Evolutionary conservation across 2,888 invertebrate genomes (phyloP), one percentile per base, ranked within the genome.

Genomic region (Nebria brevicollis): DNA sequence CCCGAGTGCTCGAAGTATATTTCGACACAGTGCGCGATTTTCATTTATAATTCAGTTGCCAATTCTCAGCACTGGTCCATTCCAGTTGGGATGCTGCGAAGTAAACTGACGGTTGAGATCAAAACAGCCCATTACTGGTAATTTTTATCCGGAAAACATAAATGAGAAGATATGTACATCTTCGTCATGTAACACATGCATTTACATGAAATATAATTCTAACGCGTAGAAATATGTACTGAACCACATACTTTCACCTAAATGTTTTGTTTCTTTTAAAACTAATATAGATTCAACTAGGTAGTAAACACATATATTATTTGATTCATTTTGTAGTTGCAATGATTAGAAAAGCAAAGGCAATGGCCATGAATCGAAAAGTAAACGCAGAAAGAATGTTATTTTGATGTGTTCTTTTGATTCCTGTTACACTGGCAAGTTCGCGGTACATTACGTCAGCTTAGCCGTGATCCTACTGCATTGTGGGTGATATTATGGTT

Each of bases 361-460:
- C 25, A 66, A 66, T 8, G 7, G 8, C 66, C 25, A 25, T 66
- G 15, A n/a, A n/a, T 8, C 25, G 66, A 20, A 66, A 66, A 20
- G 66, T 66, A 66, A 66, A 66, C 10, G 66, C 34, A 34, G 34
- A 34, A 34, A 34, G 34, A 34, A 34, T 34, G 34, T 66, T 13
- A 66, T 66, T 15, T 11, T 66, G 66, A n/a, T 66, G 4, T 66
- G 66, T 66, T 76, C 41, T 66, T 76, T 4, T 34, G 1, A 8
- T 13, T 77, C 20, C 70, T 77, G 64, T 34, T 77, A 8, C 25
- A 11, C 77, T 77, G 77, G 54, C 72, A 77, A 77, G 77, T 77
- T 77, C 77, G 77, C 77, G 77, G 77, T 72, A 72, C 72, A 72
- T 72, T 77, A 77, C 72, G 64, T 77, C 77, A 77, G 77, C 77